phyloP scores from a whole-genome alignment of 2,113 vertebrate species.

The Malaclemys terrapin region DNA sequence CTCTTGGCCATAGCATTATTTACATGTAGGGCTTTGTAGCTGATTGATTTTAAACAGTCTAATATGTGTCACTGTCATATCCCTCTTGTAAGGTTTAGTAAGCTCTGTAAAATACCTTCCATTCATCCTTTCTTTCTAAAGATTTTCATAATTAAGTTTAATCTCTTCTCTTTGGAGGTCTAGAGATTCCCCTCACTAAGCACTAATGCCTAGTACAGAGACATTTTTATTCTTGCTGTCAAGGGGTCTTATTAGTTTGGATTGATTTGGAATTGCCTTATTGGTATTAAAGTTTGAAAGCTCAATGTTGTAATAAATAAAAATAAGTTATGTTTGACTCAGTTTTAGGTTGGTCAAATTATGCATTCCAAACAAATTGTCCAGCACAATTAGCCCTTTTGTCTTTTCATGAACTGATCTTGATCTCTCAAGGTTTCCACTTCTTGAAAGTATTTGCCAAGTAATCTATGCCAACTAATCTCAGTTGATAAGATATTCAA shows the following conservation, averaged over 20 bases:
- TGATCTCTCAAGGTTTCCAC: not conserved
- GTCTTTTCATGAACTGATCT: not conserved
- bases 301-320: not conserved
- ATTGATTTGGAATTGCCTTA: not conserved
- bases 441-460: not conserved
- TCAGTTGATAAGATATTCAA: not conserved
- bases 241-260: conserved; percentile 22
- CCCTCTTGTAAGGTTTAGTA: not conserved
- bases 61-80: not conserved
- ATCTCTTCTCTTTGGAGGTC: not conserved
- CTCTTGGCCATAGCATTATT: not conserved
- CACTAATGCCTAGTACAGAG: not conserved
- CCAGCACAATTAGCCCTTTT: not conserved
- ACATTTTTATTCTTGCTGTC: conserved; percentile 8
- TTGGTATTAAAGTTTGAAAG: not conserved
- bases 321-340: not conserved
- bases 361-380: not conserved
- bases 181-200: not conserved
- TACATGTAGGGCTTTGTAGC: not conserved
- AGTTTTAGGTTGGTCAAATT: not conserved
- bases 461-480: not conserved
- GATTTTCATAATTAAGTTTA: conserved; percentile 31
- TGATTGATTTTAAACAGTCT: not conserved
- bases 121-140: not conserved
- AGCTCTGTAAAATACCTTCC: not conserved